Base-by-base conservation (phyloP, 2,888 invertebrate species). In the Spodoptera exigua region DNA sequence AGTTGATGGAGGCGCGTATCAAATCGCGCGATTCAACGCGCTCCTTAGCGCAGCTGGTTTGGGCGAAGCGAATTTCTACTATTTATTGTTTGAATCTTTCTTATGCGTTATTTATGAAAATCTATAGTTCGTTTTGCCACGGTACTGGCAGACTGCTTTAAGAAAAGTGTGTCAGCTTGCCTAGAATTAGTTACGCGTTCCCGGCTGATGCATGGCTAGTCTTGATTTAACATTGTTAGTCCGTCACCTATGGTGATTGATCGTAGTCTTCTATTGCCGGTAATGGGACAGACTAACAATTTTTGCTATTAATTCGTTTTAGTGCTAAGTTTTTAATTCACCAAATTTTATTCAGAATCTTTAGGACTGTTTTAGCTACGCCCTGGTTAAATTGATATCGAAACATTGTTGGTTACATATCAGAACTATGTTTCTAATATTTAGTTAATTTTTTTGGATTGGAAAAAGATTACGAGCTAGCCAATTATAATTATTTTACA, bases 1-100 rank as follows among this genome's bases (percentile, higher is more conserved):
- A 81, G 86, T 89, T 90, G 92, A 93, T 92, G 91, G 92, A 92
- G 89, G 92, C 91, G 92, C 93, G 93, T 93, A 91, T 90, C 94
- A 89, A 94, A 94, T 94, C 88, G 92, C 70, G 72, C 87, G 86
- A 92, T 92, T 91, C 89, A 88, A 80, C 81, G 80, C 85, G 90
- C 91, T 92, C 90, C 93, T 93, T 91, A 91, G 79, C 87, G 86
- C 94, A 94, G 92, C 94, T 93, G 94, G 91, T 89, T 88, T 80
- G 84, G 82, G 89, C 89, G 92, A 82, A 87, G 79, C 94, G 89
- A 93, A 93, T 94, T 48, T 85, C 85, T 89, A 89, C 86, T 89
- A 91, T 92, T 93, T 90, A 91, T 92, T 92, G 90, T 93, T 88
- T 88, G 81, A 82, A 89, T 89, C 91, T 89, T 89, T 89, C 92